These are phyloP conservation scores for Macrostomum lignano DNA, from an alignment of 1,140 invertebrate genomes.

Conservation along the genomic window DNA sequence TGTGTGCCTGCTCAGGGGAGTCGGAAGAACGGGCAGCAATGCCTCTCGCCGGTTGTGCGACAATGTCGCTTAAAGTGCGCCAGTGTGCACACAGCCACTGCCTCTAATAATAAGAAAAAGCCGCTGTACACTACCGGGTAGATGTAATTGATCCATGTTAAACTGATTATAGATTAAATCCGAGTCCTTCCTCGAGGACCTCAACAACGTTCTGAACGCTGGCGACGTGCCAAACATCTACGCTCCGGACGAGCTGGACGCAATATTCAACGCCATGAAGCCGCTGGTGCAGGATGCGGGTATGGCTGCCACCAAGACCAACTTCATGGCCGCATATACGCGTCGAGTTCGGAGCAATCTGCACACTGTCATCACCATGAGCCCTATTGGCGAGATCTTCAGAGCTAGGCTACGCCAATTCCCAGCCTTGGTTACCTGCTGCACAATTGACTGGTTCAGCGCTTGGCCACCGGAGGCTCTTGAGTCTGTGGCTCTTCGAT, in stretches of 20 bases:
- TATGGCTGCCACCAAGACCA: conserved; percentile 38
- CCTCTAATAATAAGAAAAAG: too few species aligned
- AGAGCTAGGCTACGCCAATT: conserved; percentile 26
- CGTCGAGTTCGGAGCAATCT: conserved; percentile 45
- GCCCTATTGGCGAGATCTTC: conserved; percentile 28
- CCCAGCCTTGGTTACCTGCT: conserved; percentile 27
- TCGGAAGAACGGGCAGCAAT: too few species aligned
- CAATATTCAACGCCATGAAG: conserved; percentile 28
- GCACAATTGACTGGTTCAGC: conserved; percentile 33
- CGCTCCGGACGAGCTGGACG: conserved; percentile 24
- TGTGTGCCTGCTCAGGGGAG: too few species aligned
- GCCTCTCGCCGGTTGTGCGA: too few species aligned
- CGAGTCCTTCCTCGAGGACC: conserved; percentile 27
- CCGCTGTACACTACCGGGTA: too few species aligned
- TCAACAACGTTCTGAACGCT: conserved; percentile 39
- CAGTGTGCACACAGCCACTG: too few species aligned
- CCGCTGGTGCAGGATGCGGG: conserved; percentile 28
- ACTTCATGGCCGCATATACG: conserved; percentile 52
- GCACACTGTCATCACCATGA: conserved; percentile 55
- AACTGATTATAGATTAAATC: conserved; percentile 16
- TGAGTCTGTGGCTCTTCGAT: conserved; percentile 25
- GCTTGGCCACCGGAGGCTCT: conserved; percentile 39
- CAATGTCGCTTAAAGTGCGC: too few species aligned
- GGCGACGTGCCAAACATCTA: conserved; percentile 37
- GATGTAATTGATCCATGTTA: too few species aligned